phyloP scores from a whole-genome alignment of 2,797 vertebrate genomes.

The Danio choprae region DNA sequence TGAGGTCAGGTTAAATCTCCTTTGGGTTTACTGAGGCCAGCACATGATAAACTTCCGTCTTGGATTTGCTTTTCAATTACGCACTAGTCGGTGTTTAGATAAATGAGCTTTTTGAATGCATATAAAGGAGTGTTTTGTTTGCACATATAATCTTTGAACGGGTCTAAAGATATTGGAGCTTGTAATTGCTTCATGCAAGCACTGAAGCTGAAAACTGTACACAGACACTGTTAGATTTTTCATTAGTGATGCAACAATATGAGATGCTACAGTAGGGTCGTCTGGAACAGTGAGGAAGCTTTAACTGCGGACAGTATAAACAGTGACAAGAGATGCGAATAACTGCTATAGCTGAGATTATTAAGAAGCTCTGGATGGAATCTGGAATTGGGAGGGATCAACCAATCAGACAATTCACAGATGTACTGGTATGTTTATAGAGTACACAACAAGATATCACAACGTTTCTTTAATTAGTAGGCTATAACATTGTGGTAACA shows the following conservation, averaged over 20 bases:
- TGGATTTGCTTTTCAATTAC: constrained; percentile 40
- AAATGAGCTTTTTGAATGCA: constrained; percentile 18
- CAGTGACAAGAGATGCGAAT: constrained; percentile 6
- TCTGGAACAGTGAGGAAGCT: background rate
- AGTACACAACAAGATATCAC: background rate
- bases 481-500: background rate
- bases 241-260: background rate
- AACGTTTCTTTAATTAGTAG: background rate
- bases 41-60: constrained; percentile 15
- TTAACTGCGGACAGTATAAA: background rate
- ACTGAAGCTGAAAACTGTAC: background rate
- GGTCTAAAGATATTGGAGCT: background rate
- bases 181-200: background rate
- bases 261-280: background rate
- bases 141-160: background rate
- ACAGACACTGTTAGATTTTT: background rate
- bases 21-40: background rate
- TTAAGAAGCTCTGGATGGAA: background rate
- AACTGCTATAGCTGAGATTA: constrained; percentile 23
- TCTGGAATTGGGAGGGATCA: background rate
- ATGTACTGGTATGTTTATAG: background rate
- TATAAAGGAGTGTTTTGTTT: constrained; percentile 15
- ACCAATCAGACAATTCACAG: constrained; percentile 13
- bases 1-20: constrained; percentile 28
- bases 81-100: constrained; percentile 5